phyloP scores from a whole-genome alignment of 2,113 vertebrate species.

The Megatriorchis doriae region DNA sequence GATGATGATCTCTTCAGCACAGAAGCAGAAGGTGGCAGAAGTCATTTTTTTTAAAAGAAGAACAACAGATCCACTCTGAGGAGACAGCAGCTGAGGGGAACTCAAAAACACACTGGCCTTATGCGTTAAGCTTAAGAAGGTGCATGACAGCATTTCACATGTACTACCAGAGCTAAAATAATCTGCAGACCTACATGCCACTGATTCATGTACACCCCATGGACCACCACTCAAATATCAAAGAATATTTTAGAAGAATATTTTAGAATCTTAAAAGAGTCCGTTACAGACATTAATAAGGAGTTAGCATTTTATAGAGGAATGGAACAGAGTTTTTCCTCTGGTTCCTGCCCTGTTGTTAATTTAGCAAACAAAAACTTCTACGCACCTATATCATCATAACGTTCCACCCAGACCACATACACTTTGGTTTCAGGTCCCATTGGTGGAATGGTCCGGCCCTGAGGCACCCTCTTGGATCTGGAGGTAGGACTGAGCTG shows the following conservation, averaged over 20 bases:
- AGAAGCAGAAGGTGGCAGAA: not conserved
- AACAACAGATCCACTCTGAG: not conserved
- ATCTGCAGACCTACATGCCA: not conserved
- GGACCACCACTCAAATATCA: not conserved
- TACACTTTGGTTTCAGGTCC: conserved; percentile 96
- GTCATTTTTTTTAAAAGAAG: not conserved
- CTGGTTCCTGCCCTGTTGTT: not conserved
- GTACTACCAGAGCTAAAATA: not conserved
- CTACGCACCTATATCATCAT: conserved; percentile 88
- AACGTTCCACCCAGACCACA: conserved; percentile 94
- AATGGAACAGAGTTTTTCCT: not conserved
- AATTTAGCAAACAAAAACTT: not conserved
- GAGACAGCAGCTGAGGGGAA: not conserved
- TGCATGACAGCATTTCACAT: not conserved
- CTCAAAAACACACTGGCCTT: not conserved
- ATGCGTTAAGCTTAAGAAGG: not conserved
- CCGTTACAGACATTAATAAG: not conserved
- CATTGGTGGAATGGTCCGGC: conserved; percentile 86
- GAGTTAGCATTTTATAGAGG: not conserved
- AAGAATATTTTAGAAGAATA: not conserved
- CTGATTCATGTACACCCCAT: not conserved
- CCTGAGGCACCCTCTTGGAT: conserved; percentile 85
- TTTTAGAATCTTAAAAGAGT: not conserved
- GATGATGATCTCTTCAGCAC: not conserved
- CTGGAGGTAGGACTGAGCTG: conserved; percentile 89